Evolutionary conservation across 2,888 invertebrate species (phyloP).

Genomic region (Bellardia bayeri): DNA sequence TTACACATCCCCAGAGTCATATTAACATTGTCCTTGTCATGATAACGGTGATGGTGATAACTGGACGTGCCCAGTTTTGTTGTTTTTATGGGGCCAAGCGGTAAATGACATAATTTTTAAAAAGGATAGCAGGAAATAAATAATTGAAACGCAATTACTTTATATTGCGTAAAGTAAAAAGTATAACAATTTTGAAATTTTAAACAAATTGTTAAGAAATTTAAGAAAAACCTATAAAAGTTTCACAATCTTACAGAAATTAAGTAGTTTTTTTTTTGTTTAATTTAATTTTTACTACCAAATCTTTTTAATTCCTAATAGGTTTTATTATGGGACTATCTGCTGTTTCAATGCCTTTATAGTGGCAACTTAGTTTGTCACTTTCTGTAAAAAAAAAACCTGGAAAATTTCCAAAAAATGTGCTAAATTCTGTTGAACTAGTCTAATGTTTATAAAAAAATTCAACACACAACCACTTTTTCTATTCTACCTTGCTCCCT

Average conservation of each 20-base stretch:
- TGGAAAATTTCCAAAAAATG: no score
- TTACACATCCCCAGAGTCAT: slow-evolving; percentile 5
- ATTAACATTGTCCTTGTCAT: slow-evolving; percentile 15
- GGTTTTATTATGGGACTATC: no score
- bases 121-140: not conserved
- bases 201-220: no score
- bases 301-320: not conserved
- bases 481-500: no score
- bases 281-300: not conserved
- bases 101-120: not conserved
- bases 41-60: not conserved
- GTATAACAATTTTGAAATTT: no score
- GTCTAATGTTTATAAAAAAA: not conserved
- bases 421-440: not conserved
- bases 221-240: no score
- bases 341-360: no score
- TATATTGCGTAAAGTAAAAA: no score
- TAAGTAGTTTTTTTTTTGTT: not conserved
- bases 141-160: not conserved
- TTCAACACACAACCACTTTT: no score
- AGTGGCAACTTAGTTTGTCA: no score
- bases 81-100: not conserved
- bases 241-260: no score
- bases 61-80: not conserved
- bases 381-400: no score